phyloP scores from a whole-genome alignment of 2,888 invertebrate genomes.

The Phyllotreta cruciferae region DNA sequence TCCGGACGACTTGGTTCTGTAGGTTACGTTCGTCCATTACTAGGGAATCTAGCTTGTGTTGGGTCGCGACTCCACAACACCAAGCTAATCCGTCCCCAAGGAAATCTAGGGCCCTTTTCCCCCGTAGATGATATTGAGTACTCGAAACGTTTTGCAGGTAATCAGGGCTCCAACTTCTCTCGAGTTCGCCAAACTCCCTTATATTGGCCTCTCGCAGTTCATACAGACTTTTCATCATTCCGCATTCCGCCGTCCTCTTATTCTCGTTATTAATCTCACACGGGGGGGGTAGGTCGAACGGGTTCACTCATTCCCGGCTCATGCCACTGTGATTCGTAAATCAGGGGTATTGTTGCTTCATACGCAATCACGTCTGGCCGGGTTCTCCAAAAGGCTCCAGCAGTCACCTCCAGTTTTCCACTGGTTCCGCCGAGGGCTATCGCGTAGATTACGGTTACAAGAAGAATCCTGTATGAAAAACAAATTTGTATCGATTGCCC shows the following conservation, averaged over 20 bases:
- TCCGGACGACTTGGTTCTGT: neutral
- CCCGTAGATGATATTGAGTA: neutral
- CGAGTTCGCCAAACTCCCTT: neutral
- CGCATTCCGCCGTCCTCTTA: neutral
- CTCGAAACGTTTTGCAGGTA: neutral
- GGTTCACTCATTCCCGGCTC: neutral
- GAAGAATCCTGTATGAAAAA: no score
- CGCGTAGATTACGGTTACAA: slow-evolving; percentile 44
- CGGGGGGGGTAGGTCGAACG: neutral
- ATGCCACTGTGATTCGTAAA: neutral
- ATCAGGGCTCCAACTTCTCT: slow-evolving; percentile 1
- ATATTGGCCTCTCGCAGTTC: neutral
- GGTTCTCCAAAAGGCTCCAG: no score
- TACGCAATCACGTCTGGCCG: neutral
- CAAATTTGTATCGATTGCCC: no score
- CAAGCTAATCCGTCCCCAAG: slow-evolving; percentile 2
- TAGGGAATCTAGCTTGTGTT: no score
- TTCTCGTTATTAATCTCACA: no score
- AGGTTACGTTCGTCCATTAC: neutral
- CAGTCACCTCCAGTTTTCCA: no score
- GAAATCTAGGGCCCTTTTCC: slow-evolving; percentile 10
- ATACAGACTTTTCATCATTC: neutral
- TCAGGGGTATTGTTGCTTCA: slow-evolving; percentile 4
- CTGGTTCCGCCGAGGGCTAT: no score
- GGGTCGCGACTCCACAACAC: slow-evolving; percentile 10